phyloP scores from a whole-genome alignment of 2,113 vertebrate species.

The Neofelis nebulosa region DNA sequence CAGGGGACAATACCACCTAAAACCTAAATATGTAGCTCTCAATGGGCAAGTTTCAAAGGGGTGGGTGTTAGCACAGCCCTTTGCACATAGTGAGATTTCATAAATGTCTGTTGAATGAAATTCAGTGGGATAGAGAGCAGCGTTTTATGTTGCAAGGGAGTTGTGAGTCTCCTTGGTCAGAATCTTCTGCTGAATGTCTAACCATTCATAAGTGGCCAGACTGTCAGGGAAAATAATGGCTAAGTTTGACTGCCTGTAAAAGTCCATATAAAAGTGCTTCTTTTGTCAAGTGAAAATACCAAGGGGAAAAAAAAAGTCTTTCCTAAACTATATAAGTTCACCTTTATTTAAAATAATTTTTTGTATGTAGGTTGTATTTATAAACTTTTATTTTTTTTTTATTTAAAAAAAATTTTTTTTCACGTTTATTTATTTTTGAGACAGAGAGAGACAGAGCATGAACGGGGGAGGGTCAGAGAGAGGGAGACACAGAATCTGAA shows the following conservation, averaged over 20 bases:
- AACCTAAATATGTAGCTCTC: neutral
- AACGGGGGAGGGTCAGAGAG: too few species aligned
- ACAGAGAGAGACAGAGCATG: too few species aligned
- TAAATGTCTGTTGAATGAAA: neutral
- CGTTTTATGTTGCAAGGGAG: neutral
- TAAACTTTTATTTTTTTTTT: neutral
- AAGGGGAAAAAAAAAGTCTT: neutral
- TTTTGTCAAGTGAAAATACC: neutral
- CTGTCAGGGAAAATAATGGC: neutral
- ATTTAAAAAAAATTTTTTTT: neutral
- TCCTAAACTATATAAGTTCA: neutral
- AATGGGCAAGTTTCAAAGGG: neutral
- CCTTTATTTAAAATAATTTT: neutral
- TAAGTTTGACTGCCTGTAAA: neutral
- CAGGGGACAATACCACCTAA: neutral
- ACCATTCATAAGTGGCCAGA: neutral
- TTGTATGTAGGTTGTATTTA: neutral
- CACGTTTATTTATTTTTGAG: too few species aligned
- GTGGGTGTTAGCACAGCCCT: neutral
- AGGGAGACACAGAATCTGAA: too few species aligned
- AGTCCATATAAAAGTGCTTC: neutral
- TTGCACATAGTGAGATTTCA: neutral
- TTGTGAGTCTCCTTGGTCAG: neutral
- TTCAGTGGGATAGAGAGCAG: neutral
- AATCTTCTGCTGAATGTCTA: neutral